Percentiles rank a stretch among this genome's conserved stretches.
phyloP scores from a whole-genome alignment of 2,888 invertebrate species.

The Vesta saturnalis region DNA sequence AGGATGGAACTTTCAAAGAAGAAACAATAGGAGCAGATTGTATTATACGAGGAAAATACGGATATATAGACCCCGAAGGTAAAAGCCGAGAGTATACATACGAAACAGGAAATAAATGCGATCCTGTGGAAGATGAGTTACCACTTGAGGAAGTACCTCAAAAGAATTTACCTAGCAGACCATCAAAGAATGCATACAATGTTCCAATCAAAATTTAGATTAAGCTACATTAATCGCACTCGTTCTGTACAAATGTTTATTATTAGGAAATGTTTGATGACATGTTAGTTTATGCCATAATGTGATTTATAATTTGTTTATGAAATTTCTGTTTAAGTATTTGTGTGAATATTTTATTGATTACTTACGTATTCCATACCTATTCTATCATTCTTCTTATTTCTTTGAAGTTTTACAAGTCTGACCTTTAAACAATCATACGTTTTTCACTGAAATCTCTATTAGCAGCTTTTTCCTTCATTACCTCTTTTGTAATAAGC shows the following conservation, averaged over 20 bases:
- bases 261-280: background rate
- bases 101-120: conserved; percentile 81
- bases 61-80: conserved; percentile 86
- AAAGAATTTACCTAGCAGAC: background rate
- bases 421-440: no score
- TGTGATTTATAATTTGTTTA: background rate
- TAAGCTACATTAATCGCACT: background rate
- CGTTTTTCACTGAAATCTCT: no score
- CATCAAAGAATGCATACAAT: conserved; percentile 3
- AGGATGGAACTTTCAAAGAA: conserved; percentile 88
- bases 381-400: no score
- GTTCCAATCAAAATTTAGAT: conserved; percentile 10
- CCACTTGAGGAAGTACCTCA: conserved; percentile 34
- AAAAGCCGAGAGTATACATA: conserved; percentile 83
- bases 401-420: no score
- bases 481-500: no score
- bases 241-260: conserved; percentile 7
- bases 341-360: no score
- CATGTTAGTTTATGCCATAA: background rate
- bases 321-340: no score
- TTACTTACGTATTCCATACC: no score
- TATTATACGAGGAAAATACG: conserved; percentile 78
- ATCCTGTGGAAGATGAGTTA: conserved; percentile 63
- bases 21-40: conserved; percentile 81
- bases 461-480: no score